Evolutionary conservation across 2,113 vertebrate genomes (phyloP).

Genomic region (Clinocottus analis): DNA sequence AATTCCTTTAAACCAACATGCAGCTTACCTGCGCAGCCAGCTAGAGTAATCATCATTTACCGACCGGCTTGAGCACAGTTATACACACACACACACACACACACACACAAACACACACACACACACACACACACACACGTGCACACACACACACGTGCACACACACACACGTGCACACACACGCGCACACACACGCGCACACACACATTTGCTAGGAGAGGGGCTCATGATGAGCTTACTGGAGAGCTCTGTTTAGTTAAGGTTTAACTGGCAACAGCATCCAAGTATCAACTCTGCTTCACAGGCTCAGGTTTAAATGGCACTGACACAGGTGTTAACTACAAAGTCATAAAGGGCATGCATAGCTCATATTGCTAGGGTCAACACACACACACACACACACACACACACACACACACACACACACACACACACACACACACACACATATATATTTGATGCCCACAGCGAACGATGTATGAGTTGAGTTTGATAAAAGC

Average conservation of each 20-base stretch:
- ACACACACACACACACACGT: not conserved
- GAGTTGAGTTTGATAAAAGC: constrained; percentile 19
- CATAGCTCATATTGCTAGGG: not conserved
- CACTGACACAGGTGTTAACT: constrained; percentile 10
- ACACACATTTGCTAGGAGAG: constrained; percentile 6
- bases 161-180: not conserved
- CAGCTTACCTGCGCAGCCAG: constrained; percentile 9
- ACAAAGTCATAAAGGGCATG: not conserved
- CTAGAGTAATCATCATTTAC: constrained; percentile 27
- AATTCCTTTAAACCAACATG: constrained; percentile 19
- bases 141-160: too few relatives aligned
- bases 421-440: not conserved
- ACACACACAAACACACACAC: not conserved
- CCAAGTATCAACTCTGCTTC: constrained; percentile 52
- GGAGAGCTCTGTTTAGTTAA: constrained; percentile 55
- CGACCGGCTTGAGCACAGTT: not conserved
- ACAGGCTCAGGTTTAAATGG: constrained; percentile 24
- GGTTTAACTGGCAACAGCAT: constrained; percentile 56
- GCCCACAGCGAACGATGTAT: not conserved
- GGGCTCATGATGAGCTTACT: constrained; percentile 37
- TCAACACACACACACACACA: not conserved
- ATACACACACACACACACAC: not conserved
- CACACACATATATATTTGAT: not conserved
- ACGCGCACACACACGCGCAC: too few relatives aligned
- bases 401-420: too few relatives aligned